A percentile compares a stretch with the other conserved stretches of the same genome.
Evolutionary conservation across 2,797 vertebrate species (phyloP).

Genomic region (Xerus rutilus): DNA sequence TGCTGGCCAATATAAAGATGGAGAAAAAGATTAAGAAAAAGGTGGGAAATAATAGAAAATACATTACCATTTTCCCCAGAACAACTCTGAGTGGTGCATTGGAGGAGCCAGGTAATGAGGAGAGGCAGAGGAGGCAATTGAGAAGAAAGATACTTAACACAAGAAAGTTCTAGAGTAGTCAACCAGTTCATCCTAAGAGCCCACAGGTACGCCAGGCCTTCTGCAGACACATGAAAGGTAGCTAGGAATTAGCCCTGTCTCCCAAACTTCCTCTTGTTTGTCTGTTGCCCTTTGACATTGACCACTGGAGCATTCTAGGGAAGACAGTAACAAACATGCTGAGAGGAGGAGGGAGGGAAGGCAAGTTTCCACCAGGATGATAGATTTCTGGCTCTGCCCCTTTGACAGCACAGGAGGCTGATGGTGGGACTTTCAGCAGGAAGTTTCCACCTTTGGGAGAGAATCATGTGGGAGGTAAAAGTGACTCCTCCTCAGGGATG

Average conservation of each 20-base stretch:
- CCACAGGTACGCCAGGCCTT: fast-evolving
- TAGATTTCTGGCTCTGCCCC: neutral
- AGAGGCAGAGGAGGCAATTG: neutral
- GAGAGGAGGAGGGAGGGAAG: neutral
- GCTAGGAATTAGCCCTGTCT: neutral
- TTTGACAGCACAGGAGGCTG: neutral
- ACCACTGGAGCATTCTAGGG: neutral
- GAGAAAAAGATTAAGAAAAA: neutral
- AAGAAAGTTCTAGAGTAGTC: neutral
- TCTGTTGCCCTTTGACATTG: neutral
- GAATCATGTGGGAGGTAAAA: neutral
- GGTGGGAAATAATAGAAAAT: neutral
- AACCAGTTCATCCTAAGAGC: neutral
- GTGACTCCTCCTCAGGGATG: neutral
- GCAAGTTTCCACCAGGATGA: neutral
- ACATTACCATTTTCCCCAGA: neutral
- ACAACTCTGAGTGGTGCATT: neutral
- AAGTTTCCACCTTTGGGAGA: neutral
- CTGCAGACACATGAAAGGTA: neutral
- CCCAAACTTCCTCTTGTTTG: neutral
- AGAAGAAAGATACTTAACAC: neutral
- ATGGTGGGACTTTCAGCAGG: conserved; percentile 45
- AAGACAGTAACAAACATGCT: neutral
- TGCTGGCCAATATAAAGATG: neutral
- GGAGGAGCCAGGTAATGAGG: neutral